These are phyloP conservation scores for Trachelus troglodyta DNA, from an alignment of 2,888 invertebrate species.

Conservation along the genomic window DNA sequence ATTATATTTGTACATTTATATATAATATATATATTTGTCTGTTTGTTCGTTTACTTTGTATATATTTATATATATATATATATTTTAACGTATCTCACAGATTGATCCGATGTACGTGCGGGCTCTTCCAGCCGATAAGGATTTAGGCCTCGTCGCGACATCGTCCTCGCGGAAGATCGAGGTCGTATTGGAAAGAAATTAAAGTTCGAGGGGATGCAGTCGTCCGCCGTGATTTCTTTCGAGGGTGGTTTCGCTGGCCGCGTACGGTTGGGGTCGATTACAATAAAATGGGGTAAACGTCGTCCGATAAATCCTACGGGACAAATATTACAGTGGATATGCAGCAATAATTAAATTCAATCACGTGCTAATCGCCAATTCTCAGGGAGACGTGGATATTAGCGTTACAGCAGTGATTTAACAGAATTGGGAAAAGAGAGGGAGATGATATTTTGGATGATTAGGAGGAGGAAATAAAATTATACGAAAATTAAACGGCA, in stretches of 20 bases:
- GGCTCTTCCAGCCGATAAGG: not conserved
- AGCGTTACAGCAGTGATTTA: not conserved
- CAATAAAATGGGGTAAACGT: conserved; percentile 39
- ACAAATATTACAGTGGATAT: conserved; percentile 17
- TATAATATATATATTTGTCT: not conserved
- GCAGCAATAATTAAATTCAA: not conserved
- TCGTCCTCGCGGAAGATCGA: not conserved
- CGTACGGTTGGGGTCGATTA: conserved; percentile 32
- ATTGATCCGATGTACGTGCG: not conserved
- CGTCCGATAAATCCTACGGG: conserved; percentile 40
- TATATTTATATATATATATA: too few relatives aligned
- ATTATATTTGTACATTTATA: not conserved
- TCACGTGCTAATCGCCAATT: not conserved
- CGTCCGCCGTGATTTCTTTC: conserved; percentile 37
- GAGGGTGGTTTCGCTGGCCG: conserved; percentile 16
- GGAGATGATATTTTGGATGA: not conserved
- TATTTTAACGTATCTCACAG: not conserved
- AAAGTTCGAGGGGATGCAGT: conserved; percentile 33
- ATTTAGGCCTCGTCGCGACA: not conserved
- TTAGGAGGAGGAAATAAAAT: not conserved
- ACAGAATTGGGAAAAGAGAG: too few relatives aligned
- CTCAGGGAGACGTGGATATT: not conserved
- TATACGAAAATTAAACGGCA: not conserved
- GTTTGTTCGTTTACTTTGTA: not conserved
- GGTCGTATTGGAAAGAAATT: not conserved